A percentile compares a stretch with the other conserved stretches of the same genome.
Conservation (phyloP, 2,113 vertebrate genomes). For the Bubo scandiacus region DNA sequence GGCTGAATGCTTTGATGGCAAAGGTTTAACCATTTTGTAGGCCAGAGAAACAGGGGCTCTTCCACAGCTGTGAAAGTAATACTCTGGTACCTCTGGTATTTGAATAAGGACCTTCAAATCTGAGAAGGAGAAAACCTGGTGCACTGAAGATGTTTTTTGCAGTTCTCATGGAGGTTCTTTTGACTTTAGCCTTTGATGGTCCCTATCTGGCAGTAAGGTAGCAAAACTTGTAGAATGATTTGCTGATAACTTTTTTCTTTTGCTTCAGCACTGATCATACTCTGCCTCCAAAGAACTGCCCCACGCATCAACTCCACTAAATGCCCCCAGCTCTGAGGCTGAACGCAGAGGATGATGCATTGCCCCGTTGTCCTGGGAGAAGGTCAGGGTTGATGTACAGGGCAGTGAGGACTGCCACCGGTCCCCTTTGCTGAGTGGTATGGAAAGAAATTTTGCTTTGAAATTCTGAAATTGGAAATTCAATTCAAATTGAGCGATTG, state of each 20-base stretch:
- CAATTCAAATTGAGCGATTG: not conserved
- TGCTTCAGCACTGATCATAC: not conserved
- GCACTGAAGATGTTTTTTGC: not conserved
- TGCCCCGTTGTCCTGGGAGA: not conserved
- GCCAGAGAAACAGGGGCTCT: not conserved
- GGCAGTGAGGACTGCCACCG: not conserved
- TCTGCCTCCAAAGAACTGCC: not conserved
- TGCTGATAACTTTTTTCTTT: not conserved
- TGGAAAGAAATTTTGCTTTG: not conserved
- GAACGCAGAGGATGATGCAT: not conserved
- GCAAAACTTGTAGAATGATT: not conserved
- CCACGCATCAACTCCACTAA: accelerated
- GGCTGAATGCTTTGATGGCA: not conserved
- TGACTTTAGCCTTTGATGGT: accelerated
- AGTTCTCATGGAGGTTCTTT: not conserved
- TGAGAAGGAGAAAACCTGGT: not conserved
- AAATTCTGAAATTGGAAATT: not conserved
- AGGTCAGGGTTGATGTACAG: not conserved
- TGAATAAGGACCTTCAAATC: not conserved
- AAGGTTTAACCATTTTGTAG: not conserved
- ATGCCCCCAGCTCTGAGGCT: not conserved
- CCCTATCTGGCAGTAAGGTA: not conserved
- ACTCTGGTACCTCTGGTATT: not conserved
- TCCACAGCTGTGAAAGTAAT: not conserved
- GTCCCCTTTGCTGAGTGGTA: not conserved